Evolutionary conservation across 2,888 invertebrate genomes (phyloP).

Genomic region (Glomeris marginata): DNA sequence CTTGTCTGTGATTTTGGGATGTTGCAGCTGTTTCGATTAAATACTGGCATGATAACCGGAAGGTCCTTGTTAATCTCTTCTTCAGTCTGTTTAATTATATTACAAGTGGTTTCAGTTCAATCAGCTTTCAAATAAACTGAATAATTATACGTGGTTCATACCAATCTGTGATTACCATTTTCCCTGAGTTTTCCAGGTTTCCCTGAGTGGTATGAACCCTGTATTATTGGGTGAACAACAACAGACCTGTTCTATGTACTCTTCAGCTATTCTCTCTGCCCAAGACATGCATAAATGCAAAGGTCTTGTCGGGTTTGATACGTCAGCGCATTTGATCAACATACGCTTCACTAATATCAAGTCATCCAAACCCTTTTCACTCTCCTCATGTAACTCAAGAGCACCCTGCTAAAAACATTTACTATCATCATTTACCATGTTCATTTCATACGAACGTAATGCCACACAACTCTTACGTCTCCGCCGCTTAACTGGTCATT

Average conservation of each 20-base stretch:
- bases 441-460: neutral
- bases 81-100: constrained; percentile 51
- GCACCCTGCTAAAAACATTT: neutral
- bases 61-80: constrained; percentile 77
- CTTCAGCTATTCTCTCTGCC: constrained; percentile 91
- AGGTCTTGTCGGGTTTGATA: constrained; percentile 89
- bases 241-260: constrained; percentile 77
- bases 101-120: neutral
- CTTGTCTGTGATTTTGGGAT: constrained; percentile 96
- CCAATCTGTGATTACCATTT: no score
- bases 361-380: constrained; percentile 57
- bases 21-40: constrained; percentile 84
- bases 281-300: constrained; percentile 69
- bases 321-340: constrained; percentile 97
- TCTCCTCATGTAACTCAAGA: neutral
- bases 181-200: no score
- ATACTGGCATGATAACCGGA: constrained; percentile 97
- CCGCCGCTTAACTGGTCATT: constrained; percentile 14
- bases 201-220: neutral
- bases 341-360: constrained; percentile 76
- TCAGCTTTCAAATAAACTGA: neutral
- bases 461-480: constrained; percentile 11
- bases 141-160: neutral
- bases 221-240: neutral
- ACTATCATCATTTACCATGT: neutral